Conservation (phyloP, 2,888 invertebrate species). For the Metallyticus violacea region DNA sequence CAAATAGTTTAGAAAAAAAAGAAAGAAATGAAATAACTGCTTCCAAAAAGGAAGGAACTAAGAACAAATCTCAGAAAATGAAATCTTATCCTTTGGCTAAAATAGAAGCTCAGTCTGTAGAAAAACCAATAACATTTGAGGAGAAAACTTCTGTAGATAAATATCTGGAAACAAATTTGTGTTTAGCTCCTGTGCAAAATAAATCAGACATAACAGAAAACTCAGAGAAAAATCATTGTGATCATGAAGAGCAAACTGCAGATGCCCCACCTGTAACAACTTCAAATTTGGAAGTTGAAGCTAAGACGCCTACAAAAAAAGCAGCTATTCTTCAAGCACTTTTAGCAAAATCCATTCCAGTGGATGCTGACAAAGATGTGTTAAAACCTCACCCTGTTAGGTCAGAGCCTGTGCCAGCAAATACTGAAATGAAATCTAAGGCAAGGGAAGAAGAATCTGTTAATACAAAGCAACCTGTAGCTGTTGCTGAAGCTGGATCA, state of each 20-base stretch:
- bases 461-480: neutral
- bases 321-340: neutral
- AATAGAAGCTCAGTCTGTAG: neutral
- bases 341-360: neutral
- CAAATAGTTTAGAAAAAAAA: neutral
- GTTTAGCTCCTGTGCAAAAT: neutral
- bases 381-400: neutral
- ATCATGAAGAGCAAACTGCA: neutral
- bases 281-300: neutral
- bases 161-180: neutral
- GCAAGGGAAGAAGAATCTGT: neutral
- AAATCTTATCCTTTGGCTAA: neutral
- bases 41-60: neutral
- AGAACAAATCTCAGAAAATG: neutral
- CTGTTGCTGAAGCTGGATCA: neutral
- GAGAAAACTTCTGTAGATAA: neutral
- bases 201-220: neutral
- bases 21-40: neutral
- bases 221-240: neutral
- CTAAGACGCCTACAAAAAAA: neutral
- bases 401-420: no score
- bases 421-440: neutral
- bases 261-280: neutral
- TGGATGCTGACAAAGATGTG: neutral
- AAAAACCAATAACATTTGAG: neutral